Percentiles rank a stretch among this genome's conserved stretches.
These are phyloP conservation scores for Drosophila bunnanda DNA, from an alignment of 2,888 invertebrate species.

Conservation along the genomic window DNA sequence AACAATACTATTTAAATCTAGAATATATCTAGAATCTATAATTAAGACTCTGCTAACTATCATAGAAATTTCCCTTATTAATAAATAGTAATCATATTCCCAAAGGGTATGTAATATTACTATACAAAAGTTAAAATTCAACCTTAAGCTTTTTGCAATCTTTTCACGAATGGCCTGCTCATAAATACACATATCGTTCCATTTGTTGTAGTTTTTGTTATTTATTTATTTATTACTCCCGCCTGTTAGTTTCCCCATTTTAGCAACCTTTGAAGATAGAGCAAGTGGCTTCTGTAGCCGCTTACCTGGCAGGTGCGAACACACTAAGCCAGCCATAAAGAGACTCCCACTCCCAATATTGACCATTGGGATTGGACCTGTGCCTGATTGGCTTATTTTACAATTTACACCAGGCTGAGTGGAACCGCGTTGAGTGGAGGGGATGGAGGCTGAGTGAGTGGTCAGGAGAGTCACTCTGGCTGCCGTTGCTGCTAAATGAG, in stretches of 20 bases:
- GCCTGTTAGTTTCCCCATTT: neutral
- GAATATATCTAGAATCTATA: too few species aligned
- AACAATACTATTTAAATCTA: too few species aligned
- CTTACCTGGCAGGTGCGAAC: conserved; percentile 49
- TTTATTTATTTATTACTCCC: conserved; percentile 11
- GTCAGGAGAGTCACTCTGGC: conserved; percentile 8
- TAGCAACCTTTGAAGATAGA: conserved; percentile 19
- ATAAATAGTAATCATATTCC: too few species aligned
- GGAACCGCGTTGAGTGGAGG: conserved; percentile 2
- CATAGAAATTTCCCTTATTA: fast-evolving
- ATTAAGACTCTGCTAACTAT: neutral
- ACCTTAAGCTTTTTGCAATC: conserved; percentile 15
- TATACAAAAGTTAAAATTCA: neutral
- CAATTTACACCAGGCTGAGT: conserved; percentile 39
- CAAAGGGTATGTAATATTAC: neutral
- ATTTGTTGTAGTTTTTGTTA: conserved; percentile 2
- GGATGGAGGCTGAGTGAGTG: conserved; percentile 4
- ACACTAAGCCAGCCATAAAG: conserved; percentile 55
- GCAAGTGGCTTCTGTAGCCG: neutral
- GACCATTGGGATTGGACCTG: conserved; percentile 40
- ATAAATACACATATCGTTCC: conserved; percentile 14
- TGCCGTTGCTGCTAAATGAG: conserved; percentile 27
- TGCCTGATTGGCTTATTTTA: conserved; percentile 63
- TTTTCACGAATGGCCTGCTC: conserved; percentile 27
- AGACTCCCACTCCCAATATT: conserved; percentile 30